A percentile compares a stretch with the other conserved stretches of the same genome.
phyloP scores from a whole-genome alignment of 2,113 vertebrate species.

The Pipra filicauda region DNA sequence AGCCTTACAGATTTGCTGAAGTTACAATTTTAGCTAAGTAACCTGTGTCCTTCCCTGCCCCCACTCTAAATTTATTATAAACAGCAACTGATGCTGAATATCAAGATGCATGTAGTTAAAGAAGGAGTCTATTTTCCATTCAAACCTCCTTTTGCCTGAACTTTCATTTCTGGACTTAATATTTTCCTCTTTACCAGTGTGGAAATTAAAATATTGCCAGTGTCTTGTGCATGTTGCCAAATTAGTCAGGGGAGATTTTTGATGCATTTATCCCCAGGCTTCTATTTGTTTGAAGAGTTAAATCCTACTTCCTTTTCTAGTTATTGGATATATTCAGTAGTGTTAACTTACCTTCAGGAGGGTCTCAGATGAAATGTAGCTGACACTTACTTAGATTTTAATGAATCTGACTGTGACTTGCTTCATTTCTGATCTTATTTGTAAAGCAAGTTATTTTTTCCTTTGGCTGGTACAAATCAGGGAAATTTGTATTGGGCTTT shows the following conservation, averaged over 20 bases:
- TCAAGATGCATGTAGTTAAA: not conserved
- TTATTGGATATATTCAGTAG: not conserved
- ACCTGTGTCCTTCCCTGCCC: not conserved
- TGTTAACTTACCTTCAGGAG: not conserved
- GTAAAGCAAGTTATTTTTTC: not conserved
- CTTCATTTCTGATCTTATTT: not conserved
- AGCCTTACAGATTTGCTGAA: not conserved
- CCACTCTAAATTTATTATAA: not conserved
- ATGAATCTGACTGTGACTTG: not conserved
- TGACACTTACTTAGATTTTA: not conserved
- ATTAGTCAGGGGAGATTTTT: not conserved
- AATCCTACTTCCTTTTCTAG: not conserved
- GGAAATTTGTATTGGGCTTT: not conserved
- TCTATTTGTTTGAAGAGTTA: not conserved
- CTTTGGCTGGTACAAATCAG: not conserved
- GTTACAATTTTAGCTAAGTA: not conserved
- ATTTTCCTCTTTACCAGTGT: not conserved
- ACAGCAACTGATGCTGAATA: not conserved
- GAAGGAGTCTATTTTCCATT: not conserved
- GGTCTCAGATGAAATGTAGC: not conserved
- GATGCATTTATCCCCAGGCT: not conserved
- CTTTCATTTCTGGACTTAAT: not conserved
- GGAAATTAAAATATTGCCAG: not conserved
- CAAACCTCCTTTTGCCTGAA: not conserved
- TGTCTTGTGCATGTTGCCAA: not conserved